Conservation (phyloP, 2,113 vertebrate species). For the Antechinus flavipes region DNA sequence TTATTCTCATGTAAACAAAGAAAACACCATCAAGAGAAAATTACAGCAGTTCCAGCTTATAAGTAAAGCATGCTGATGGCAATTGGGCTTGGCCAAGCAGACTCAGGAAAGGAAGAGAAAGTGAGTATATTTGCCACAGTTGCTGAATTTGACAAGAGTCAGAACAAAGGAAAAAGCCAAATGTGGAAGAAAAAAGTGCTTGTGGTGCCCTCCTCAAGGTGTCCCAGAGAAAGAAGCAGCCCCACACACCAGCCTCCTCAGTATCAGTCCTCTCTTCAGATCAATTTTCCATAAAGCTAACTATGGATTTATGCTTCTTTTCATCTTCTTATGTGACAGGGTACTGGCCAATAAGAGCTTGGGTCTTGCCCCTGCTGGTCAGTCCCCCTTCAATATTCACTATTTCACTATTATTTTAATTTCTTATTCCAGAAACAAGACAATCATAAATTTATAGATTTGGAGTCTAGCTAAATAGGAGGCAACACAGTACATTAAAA, state of each 20-base stretch:
- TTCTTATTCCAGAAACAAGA: not conserved
- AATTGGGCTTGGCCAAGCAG: not conserved
- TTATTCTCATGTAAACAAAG: not conserved
- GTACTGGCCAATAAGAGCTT: not conserved
- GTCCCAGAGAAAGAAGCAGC: not conserved
- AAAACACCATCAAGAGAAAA: not conserved
- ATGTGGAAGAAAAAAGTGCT: not conserved
- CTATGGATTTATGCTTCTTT: slow-evolving; percentile 4
- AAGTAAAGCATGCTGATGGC: not conserved
- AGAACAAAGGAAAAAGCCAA: not conserved
- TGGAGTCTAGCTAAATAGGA: not conserved
- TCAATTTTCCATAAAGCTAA: not conserved
- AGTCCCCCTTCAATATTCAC: not conserved
- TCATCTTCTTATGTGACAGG: not conserved
- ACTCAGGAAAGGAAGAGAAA: not conserved
- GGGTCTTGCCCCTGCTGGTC: not conserved
- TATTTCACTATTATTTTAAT: not conserved
- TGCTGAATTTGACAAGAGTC: slow-evolving; percentile 4
- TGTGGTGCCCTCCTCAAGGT: not conserved
- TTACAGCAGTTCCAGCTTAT: not conserved
- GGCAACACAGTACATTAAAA: not conserved
- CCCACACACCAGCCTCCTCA: not conserved
- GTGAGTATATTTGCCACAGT: not conserved
- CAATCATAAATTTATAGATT: not conserved
- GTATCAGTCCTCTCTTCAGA: not conserved